phyloP scores from a whole-genome alignment of 2,797 vertebrate species.

The Chelmon rostratus region DNA sequence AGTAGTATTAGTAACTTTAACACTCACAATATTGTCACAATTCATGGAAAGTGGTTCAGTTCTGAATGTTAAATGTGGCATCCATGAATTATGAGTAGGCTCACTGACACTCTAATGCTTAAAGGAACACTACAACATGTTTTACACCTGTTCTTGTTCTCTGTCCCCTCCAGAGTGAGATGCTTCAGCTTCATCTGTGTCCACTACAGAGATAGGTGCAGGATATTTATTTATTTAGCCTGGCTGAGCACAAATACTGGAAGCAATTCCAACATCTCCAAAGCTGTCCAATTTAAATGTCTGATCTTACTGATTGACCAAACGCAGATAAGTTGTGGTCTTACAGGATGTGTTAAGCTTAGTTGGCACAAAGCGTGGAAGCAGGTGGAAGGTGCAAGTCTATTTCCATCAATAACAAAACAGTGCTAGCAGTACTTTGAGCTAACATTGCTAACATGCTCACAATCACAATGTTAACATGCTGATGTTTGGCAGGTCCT shows the following conservation, averaged over 20 bases:
- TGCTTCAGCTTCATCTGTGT: constrained; percentile 13
- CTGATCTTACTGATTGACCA: neutral
- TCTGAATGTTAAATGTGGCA: constrained; percentile 61
- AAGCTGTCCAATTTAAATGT: neutral
- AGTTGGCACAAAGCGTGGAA: neutral
- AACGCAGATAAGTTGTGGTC: neutral
- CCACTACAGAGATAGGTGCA: neutral
- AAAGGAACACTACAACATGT: constrained; percentile 23
- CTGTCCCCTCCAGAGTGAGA: constrained; percentile 14
- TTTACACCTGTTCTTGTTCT: constrained; percentile 15
- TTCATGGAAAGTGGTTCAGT: constrained; percentile 50
- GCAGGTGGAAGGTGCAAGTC: neutral
- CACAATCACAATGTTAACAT: neutral
- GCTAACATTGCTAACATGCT: neutral
- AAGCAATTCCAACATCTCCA: neutral
- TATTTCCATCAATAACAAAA: neutral
- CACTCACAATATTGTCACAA: constrained; percentile 57
- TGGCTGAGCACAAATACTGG: neutral
- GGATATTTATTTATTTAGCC: neutral
- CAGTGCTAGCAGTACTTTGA: neutral
- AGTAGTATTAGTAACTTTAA: constrained; percentile 66
- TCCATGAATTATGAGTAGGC: constrained; percentile 46
- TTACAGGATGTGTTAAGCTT: neutral
- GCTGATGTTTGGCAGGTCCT: neutral
- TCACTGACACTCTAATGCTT: constrained; percentile 43